Conservation (phyloP, 2,113 vertebrate genomes). For the Epinephelus fuscoguttatus region DNA sequence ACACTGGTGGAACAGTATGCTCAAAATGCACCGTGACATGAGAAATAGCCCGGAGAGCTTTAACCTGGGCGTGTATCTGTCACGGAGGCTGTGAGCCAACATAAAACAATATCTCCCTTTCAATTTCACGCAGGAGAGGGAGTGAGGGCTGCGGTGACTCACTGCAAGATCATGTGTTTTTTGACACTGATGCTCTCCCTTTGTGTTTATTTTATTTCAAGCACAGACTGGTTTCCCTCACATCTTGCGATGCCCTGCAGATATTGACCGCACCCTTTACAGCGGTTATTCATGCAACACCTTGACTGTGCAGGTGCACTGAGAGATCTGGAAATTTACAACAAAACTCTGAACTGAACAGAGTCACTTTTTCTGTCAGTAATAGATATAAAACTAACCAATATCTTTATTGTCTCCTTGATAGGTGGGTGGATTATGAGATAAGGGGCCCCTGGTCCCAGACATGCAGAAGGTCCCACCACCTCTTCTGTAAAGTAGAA, state of each 20-base stretch:
- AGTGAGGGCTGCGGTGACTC: constrained; percentile 8
- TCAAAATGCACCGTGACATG: constrained; percentile 22
- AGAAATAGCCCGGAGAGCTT: constrained; percentile 6
- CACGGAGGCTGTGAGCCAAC: background rate
- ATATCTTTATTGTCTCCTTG: background rate
- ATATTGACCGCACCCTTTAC: constrained; percentile 46
- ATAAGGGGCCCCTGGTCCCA: too few relatives aligned
- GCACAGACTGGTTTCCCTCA: constrained; percentile 44
- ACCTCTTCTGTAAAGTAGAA: too few relatives aligned
- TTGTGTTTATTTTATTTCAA: constrained; percentile 43
- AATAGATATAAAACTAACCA: background rate
- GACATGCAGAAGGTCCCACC: too few relatives aligned
- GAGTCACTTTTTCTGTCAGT: background rate
- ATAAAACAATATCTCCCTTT: constrained; percentile 17
- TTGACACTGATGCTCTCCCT: background rate
- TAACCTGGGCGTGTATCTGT: constrained; percentile 37
- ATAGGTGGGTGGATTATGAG: background rate
- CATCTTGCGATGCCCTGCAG: constrained; percentile 8
- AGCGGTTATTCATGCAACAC: background rate
- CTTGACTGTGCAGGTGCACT: background rate
- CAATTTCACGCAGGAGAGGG: background rate
- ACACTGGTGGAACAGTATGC: constrained; percentile 19
- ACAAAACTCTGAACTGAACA: background rate
- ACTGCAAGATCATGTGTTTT: constrained; percentile 3
- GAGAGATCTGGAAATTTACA: constrained; percentile 47